Conservation (phyloP, 2,113 vertebrate species). For the Oriolus oriolus region DNA sequence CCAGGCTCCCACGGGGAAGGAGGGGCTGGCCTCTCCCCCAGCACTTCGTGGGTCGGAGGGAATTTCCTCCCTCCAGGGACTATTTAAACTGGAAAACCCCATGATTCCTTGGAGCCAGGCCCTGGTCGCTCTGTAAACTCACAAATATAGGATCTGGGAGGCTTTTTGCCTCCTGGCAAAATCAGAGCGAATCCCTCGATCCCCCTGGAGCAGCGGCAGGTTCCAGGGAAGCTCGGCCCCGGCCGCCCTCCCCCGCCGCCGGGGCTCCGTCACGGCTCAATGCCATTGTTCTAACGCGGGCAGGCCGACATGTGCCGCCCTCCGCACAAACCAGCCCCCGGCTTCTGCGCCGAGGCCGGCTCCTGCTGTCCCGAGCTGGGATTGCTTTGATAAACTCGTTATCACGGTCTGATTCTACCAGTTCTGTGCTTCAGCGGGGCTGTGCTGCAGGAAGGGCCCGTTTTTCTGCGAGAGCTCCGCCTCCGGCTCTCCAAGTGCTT, state of each 20-base stretch:
- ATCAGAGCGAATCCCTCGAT: background rate
- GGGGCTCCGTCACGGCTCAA: background rate
- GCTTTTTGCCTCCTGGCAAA: background rate
- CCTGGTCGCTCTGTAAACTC: background rate
- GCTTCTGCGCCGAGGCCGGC: background rate
- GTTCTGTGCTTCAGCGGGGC: accelerated
- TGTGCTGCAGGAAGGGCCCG: background rate
- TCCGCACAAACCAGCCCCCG: accelerated
- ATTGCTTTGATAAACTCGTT: background rate
- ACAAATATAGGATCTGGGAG: background rate
- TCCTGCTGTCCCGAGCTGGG: background rate
- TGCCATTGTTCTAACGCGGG: slow-evolving; percentile 25
- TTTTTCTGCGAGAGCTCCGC: background rate
- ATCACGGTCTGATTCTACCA: accelerated
- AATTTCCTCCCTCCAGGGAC: background rate
- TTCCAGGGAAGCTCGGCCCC: background rate
- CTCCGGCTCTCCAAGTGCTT: background rate
- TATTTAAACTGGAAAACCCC: background rate
- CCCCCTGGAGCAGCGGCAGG: background rate
- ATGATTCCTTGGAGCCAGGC: background rate
- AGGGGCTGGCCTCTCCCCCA: background rate
- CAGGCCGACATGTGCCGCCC: too few species aligned
- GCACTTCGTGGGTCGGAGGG: accelerated
- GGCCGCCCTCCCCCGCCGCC: background rate
- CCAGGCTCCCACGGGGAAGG: background rate